phyloP scores from a whole-genome alignment of 1,140 invertebrate genomes.

The Maniola jurtina region DNA sequence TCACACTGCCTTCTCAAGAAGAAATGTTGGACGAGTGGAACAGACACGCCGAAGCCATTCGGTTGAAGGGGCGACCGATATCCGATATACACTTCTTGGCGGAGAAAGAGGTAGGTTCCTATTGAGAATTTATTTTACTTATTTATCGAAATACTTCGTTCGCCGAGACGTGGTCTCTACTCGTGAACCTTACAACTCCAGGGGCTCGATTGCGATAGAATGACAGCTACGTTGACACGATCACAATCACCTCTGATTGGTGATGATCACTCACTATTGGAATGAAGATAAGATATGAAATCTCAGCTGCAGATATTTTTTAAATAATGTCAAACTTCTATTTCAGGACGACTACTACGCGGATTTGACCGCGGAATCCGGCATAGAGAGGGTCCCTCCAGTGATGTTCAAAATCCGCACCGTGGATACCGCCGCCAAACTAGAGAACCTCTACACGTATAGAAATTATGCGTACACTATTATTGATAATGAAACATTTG shows the following conservation, averaged over 20 bases:
- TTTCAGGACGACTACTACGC: constrained; percentile 69
- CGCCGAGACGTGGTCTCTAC: too few species aligned
- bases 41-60: constrained; percentile 38
- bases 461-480: constrained; percentile 67
- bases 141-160: too few species aligned
- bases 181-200: too few species aligned
- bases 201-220: too few species aligned
- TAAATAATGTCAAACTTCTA: too few species aligned
- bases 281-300: too few species aligned
- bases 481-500: constrained; percentile 62
- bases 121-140: not conserved
- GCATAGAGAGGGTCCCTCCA: constrained; percentile 63
- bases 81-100: constrained; percentile 59
- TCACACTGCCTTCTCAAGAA: constrained; percentile 52
- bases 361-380: constrained; percentile 59
- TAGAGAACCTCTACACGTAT: constrained; percentile 66
- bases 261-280: too few species aligned
- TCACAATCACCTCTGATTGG: too few species aligned
- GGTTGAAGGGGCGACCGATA: constrained; percentile 43
- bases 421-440: constrained; percentile 52
- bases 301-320: too few species aligned
- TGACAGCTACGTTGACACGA: too few species aligned
- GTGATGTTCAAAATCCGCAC: constrained; percentile 68
- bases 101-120: constrained; percentile 56
- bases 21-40: constrained; percentile 69